phyloP scores from a whole-genome alignment of 2,797 vertebrate genomes.

The Cryptoprocta ferox region DNA sequence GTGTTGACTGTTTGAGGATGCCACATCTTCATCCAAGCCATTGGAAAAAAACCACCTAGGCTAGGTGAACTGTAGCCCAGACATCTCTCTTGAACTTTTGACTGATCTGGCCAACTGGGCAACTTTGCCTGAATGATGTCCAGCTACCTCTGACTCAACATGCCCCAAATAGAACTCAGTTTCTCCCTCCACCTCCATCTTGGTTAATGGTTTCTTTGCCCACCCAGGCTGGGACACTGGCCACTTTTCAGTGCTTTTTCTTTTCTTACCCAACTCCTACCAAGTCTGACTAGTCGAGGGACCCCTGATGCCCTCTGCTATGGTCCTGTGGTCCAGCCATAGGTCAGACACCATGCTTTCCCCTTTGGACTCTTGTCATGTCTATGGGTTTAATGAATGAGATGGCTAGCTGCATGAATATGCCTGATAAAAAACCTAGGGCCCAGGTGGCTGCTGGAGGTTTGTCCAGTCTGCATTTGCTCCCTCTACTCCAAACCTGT shows the following conservation, averaged over 20 bases:
- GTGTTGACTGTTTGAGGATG: not conserved
- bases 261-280: not conserved
- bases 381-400: not conserved
- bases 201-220: not conserved
- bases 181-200: not conserved
- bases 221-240: not conserved
- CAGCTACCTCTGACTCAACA: not conserved
- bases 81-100: not conserved
- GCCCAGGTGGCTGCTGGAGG: not conserved
- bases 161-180: not conserved
- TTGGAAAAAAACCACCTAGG: not conserved
- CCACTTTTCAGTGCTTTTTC: not conserved
- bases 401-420: not conserved
- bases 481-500: not conserved
- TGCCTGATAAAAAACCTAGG: not conserved
- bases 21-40: not conserved
- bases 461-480: not conserved
- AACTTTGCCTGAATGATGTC: not conserved
- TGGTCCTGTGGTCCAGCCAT: not conserved
- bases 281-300: not conserved
- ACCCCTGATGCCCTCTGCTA: not conserved
- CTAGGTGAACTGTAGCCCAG: not conserved
- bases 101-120: not conserved
- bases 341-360: not conserved
- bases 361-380: not conserved